Conservation (phyloP, 2,113 vertebrate genomes). For the Oncorhynchus clarkii region DNA sequence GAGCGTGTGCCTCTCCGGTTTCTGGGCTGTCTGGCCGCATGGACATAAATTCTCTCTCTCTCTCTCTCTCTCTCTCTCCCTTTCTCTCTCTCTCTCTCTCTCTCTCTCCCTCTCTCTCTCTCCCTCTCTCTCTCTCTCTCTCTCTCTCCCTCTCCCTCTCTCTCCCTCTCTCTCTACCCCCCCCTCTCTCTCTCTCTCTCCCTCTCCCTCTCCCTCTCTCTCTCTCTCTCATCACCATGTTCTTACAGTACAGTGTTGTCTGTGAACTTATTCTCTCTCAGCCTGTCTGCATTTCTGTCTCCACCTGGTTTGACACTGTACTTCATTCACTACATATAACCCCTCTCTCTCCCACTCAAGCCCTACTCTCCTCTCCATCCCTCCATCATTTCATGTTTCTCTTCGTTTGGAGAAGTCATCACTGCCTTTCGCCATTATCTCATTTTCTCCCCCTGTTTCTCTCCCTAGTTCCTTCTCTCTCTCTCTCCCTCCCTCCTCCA, state of each 20-base stretch:
- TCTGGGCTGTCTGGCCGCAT: slow-evolving; percentile 61
- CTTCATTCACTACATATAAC: background rate
- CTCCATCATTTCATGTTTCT: slow-evolving; percentile 20
- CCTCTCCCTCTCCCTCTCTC: slow-evolving; percentile 6
- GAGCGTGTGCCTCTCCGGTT: slow-evolving; percentile 67
- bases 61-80: slow-evolving; percentile 7
- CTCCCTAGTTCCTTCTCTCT: background rate
- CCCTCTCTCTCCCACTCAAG: background rate
- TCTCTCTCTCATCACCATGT: background rate
- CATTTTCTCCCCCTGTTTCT: slow-evolving; percentile 44
- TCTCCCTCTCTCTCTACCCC: slow-evolving; percentile 32
- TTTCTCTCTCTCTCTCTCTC: background rate
- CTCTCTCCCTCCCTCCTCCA: slow-evolving; percentile 6
- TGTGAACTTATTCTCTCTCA: slow-evolving; percentile 10
- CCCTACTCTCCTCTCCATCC: background rate
- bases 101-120: background rate
- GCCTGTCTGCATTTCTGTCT: background rate
- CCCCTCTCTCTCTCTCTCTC: slow-evolving; percentile 28
- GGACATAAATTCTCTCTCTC: slow-evolving; percentile 58
- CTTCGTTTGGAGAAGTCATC: slow-evolving; percentile 54
- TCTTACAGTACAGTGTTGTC: background rate
- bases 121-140: slow-evolving; percentile 1
- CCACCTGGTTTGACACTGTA: background rate
- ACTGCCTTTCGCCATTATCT: slow-evolving; percentile 53
- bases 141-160: slow-evolving; percentile 8